phyloP scores from a whole-genome alignment of 2,888 invertebrate genomes.

The Drosophila gaucha region DNA sequence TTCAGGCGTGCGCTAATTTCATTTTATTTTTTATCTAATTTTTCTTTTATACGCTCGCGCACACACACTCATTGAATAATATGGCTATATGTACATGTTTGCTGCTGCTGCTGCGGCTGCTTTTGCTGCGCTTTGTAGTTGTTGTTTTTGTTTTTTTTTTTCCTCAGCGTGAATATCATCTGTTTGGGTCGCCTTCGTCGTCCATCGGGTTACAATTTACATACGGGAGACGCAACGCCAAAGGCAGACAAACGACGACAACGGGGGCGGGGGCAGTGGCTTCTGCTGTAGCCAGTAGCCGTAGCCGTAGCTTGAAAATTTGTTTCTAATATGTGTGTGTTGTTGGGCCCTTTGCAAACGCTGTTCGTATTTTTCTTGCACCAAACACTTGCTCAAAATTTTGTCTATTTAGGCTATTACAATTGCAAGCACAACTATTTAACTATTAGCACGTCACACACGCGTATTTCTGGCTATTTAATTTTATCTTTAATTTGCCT shows the following conservation, averaged over 20 bases:
- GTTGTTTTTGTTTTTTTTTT: slow-evolving; percentile 51
- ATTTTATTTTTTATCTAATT: slow-evolving; percentile 68
- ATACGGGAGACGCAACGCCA: slow-evolving; percentile 55
- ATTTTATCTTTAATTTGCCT: slow-evolving; percentile 64
- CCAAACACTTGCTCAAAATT: slow-evolving; percentile 52
- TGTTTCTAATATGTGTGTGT: slow-evolving; percentile 23
- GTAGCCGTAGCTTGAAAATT: slow-evolving; percentile 50
- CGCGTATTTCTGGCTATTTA: slow-evolving; percentile 55
- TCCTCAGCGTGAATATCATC: slow-evolving; percentile 61
- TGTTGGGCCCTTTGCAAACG: slow-evolving; percentile 24
- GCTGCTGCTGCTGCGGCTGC: slow-evolving; percentile 36
- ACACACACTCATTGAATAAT: slow-evolving; percentile 70
- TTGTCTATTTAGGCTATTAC: slow-evolving; percentile 55
- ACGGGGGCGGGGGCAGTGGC: slow-evolving; percentile 42
- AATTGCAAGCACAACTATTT: slow-evolving; percentile 43
- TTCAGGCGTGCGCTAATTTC: slow-evolving; percentile 77
- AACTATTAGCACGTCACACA: slow-evolving; percentile 59
- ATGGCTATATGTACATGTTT: slow-evolving; percentile 59
- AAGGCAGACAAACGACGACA: slow-evolving; percentile 51
- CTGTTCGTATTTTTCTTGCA: slow-evolving; percentile 56
- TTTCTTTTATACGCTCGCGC: slow-evolving; percentile 62
- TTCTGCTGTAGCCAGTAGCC: slow-evolving; percentile 40
- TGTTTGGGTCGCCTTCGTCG: slow-evolving; percentile 66
- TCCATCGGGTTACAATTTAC: slow-evolving; percentile 64
- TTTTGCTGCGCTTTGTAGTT: slow-evolving; percentile 47